phyloP scores from a whole-genome alignment of 2,797 vertebrate genomes.

The Chaetophractus vellerosus region DNA sequence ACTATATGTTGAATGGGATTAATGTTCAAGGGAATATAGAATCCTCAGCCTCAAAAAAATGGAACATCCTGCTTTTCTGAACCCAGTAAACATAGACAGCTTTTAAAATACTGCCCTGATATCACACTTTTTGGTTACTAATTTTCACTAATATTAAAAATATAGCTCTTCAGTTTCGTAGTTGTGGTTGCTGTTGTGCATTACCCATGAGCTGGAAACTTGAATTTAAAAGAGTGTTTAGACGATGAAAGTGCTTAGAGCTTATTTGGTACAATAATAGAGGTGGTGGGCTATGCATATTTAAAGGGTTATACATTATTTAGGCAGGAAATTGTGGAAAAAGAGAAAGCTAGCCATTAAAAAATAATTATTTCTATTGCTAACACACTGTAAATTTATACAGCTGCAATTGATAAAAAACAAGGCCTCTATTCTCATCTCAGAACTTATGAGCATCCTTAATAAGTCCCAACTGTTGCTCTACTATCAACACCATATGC shows the following conservation, averaged over 20 bases:
- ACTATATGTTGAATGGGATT: neutral
- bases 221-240: neutral
- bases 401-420: neutral
- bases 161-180: neutral
- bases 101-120: neutral
- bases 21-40: neutral
- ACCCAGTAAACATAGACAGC: neutral
- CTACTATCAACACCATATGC: neutral
- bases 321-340: neutral
- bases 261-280: neutral
- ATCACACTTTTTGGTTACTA: neutral
- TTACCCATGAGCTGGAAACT: neutral
- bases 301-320: neutral
- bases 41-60: neutral
- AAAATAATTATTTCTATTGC: neutral
- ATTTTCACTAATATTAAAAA: slow-evolving; percentile 41
- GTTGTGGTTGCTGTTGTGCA: neutral
- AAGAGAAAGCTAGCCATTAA: neutral
- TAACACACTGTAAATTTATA: slow-evolving; percentile 1
- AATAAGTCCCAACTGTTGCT: neutral
- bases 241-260: neutral
- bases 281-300: neutral
- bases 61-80: neutral
- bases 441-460: neutral
- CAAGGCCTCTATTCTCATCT: neutral